Evolutionary conservation across 92 coral and sea anemone genomes (phyloP), one percentile per base, ranked within the genome.

Genomic region (Plumapathes pennacea): DNA sequence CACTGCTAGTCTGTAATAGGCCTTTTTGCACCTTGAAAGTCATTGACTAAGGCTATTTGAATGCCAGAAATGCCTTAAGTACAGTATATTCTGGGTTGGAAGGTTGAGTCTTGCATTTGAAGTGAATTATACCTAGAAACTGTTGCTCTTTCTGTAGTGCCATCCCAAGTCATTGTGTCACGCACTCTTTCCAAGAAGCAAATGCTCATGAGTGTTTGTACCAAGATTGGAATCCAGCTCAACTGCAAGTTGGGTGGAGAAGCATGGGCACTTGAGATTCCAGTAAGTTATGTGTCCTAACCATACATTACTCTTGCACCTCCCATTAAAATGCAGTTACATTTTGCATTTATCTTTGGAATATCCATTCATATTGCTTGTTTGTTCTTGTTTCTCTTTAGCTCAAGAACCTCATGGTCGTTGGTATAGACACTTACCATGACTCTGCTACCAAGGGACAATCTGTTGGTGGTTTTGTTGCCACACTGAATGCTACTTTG

Each of bases 391-490:
- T 51, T 31, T 42, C 30, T 34, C 18, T 54, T 10, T 41, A 81
- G 95, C 61, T 88, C 31, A 88, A 77, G 45, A 73, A 74, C 58
- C 65, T 89, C 22, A 92, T 92, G 98, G 95, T 92, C 4, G 77
- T 92, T 19, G 98, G 98, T 20, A 77, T 84, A 47, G 99, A 94
- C 24, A 51, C 76, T 44, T 94, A 94, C 62, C 99, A 94, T 46
- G 99, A 94, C 53, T 84, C 94, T 10, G 57, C 82, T 14, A 60
- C 50, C 25, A 94, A 94, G 61, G 96, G 96, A 11, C 71, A 85
- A 33, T 94, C 99, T 18, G 95, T 94, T 69, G 90, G 99, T 56
- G 99, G 99, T 5, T 94, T 94, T 81, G 99, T 94, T 22, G 96
- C 99, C 19, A 88, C 92, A 46, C 64, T 72, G 10, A 94, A 94